Base-by-base conservation (phyloP, 2,888 invertebrate genomes). In the Ennomos erosarius region DNA sequence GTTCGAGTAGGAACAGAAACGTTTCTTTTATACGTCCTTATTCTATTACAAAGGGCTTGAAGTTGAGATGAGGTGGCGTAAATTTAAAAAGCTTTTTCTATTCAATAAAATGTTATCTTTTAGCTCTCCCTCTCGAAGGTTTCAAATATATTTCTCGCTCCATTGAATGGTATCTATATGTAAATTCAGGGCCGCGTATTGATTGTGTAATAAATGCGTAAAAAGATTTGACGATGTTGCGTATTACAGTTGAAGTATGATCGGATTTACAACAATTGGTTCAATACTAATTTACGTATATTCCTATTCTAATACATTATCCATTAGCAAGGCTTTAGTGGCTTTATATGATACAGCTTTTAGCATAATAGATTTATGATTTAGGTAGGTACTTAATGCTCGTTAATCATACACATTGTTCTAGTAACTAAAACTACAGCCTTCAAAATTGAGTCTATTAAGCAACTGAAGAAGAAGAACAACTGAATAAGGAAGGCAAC, bases 81-180 rank as follows among this genome's bases (percentile, higher is more conserved):
- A 26, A 26, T 49, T 49, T 45, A 10, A 34, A 53, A 37, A 49
- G 35, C 46, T 55, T 76, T 73, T 74, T 74, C 62, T 68, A 66
- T 46, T 46, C 36, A 62, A n/a, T 16, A 26, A 26, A 26, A 26
- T 26, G 6, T 26, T 26, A 6, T 26, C 26, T 26, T 26, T 26
- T 26, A 26, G 6, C 26, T 26, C 8, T 69, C 73, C 74, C 64
- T 73, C 66, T 65, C 68, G 78, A 79, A 80, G 82, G 83, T 85
- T 83, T 85, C 78, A 78, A 79, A 75, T 78, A 76, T 67, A 73
- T 79, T 79, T 76, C 62, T 69, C 72, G 68, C 64, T 71, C 62
- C 61, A 65, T 42, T 59, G 64, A 71, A 67, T 67, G 69, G 62
- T 26, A 6, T 26, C 26, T 71, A 69, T 75, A 78, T 74, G 67